phyloP scores from a whole-genome alignment of 2,113 vertebrate species.

The Bathybates hornii region DNA sequence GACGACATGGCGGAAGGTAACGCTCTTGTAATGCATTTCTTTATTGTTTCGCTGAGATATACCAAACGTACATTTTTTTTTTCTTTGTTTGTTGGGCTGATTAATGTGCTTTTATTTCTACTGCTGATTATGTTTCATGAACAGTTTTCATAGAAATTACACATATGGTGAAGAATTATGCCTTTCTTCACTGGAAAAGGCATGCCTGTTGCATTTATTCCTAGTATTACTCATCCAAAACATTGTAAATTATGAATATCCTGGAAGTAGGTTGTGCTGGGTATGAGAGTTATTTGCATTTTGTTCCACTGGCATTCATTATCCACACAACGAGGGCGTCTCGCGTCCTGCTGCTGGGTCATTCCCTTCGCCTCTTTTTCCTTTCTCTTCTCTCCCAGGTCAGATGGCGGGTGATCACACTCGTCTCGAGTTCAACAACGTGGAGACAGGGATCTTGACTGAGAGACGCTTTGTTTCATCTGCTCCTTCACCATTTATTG shows the following conservation, averaged over 20 bases:
- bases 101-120: neutral
- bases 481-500: conserved; percentile 90
- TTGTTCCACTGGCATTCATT: neutral
- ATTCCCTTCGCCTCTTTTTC: neutral
- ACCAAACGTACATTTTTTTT: neutral
- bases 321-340: neutral
- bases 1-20: conserved; percentile 94
- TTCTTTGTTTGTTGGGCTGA: neutral
- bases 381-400: conserved; percentile 63
- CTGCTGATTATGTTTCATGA: neutral
- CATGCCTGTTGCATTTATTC: neutral
- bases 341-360: neutral
- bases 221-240: neutral
- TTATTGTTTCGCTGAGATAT: neutral
- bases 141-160: neutral
- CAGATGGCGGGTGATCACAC: conserved; percentile 96
- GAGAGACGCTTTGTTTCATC: conserved; percentile 90
- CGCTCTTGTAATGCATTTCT: neutral
- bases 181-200: neutral
- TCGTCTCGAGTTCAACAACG: conserved; percentile 94
- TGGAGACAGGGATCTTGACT: conserved; percentile 93
- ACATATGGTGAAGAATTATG: neutral
- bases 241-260: neutral
- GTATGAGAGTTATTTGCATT: neutral
- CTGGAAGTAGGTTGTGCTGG: neutral